A percentile compares a stretch with the other conserved stretches of the same genome.
These are phyloP conservation scores for Mastomys coucha DNA, from an alignment of 2,113 vertebrate genomes.

Conservation along the genomic window DNA sequence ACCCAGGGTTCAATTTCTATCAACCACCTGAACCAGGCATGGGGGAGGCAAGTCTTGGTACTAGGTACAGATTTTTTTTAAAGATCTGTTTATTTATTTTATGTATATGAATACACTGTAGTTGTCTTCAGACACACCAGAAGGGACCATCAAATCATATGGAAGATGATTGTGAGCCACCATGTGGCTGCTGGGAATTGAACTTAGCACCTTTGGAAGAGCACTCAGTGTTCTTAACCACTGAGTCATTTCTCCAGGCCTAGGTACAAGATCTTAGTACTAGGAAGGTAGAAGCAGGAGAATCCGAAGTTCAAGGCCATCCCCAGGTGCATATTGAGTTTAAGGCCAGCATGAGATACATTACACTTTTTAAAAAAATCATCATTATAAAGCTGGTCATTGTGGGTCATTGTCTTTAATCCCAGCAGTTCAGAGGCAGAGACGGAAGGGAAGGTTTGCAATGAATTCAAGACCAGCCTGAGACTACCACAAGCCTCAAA, in stretches of 20 bases:
- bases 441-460: not conserved
- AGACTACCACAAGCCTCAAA: not conserved
- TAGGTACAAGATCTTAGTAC: not conserved
- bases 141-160: too few relatives aligned
- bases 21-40: not conserved
- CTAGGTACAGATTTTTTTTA: too few relatives aligned
- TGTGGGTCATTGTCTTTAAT: not conserved
- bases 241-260: too few relatives aligned
- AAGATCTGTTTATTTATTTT: too few relatives aligned
- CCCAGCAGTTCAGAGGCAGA: not conserved
- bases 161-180: too few relatives aligned
- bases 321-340: not conserved
- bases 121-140: too few relatives aligned
- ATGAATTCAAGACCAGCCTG: not conserved
- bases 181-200: too few relatives aligned
- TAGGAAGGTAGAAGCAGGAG: not conserved
- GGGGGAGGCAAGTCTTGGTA: not conserved
- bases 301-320: not conserved
- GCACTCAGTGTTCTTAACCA: too few relatives aligned
- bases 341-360: not conserved
- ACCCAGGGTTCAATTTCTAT: not conserved
- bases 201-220: too few relatives aligned
- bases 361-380: not conserved
- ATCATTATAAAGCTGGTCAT: not conserved
- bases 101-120: too few relatives aligned